A percentile compares a stretch with the other conserved stretches of the same genome.
Evolutionary conservation across 2,113 vertebrate species (phyloP).

Genomic region (Ophiodon elongatus): DNA sequence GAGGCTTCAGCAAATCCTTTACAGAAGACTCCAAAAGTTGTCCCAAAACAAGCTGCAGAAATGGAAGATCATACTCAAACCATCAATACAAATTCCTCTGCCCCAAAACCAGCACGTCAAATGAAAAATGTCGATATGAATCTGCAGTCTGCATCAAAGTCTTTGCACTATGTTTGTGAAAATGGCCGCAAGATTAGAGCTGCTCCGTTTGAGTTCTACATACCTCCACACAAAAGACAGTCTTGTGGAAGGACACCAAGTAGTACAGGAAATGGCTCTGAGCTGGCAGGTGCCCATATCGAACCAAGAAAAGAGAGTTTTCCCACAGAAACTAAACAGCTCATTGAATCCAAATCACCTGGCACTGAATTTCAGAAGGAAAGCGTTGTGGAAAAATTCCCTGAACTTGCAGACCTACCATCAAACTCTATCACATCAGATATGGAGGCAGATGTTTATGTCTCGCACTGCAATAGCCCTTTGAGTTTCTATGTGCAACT

Average conservation of each 20-base stretch:
- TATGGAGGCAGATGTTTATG: constrained; percentile 84
- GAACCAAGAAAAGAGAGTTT: neutral
- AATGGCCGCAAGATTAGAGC: constrained; percentile 39
- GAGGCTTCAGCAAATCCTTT: constrained; percentile 15
- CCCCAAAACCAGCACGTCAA: neutral
- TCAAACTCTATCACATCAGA: constrained; percentile 80
- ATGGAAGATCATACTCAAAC: constrained; percentile 5
- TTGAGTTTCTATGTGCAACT: constrained; percentile 92
- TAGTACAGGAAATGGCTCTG: neutral
- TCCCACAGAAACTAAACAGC: neutral
- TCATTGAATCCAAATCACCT: neutral
- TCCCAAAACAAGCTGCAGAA: constrained; percentile 1
- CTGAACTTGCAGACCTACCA: constrained; percentile 82
- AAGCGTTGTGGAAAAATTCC: constrained; percentile 34
- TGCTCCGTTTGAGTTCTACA: constrained; percentile 48
- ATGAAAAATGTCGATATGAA: constrained; percentile 2
- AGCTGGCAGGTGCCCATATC: neutral
- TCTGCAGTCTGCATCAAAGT: constrained; percentile 9
- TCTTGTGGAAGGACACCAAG: neutral
- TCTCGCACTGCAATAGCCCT: constrained; percentile 88
- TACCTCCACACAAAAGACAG: constrained; percentile 64
- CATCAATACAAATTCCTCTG: neutral
- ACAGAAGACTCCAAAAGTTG: neutral
- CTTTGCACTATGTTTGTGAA: neutral
- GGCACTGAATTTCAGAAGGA: constrained; percentile 17